A percentile compares a stretch with the other conserved stretches of the same genome.
These are phyloP conservation scores for Melanostoma scalare DNA, from an alignment of 2,888 invertebrate species.

Conservation along the genomic window DNA sequence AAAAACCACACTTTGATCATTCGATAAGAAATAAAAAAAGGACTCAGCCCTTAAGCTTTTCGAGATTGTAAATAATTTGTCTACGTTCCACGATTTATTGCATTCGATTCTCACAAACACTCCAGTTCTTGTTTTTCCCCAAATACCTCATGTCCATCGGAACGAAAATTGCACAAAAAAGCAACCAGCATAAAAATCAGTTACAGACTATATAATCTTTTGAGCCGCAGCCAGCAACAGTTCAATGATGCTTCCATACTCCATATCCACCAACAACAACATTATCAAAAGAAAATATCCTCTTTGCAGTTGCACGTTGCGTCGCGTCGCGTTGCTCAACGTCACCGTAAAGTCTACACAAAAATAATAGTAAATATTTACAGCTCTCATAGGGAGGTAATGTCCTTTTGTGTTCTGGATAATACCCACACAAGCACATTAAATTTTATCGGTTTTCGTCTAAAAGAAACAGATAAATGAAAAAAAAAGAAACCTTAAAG, in stretches of 20 bases:
- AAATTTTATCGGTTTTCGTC: conserved; percentile 29
- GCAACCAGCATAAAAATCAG: conserved; percentile 7
- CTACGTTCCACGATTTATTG: conserved; percentile 13
- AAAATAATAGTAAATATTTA: conserved; percentile 47
- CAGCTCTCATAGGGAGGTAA: conserved; percentile 8
- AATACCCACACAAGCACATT: conserved; percentile 13
- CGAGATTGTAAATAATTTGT: conserved; percentile 25
- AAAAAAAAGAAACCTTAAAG: conserved; percentile 1
- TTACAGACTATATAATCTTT: conserved; percentile 56
- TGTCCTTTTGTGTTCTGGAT: conserved; percentile 50
- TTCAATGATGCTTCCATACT: conserved; percentile 16
- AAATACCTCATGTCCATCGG: not conserved
- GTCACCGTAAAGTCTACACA: conserved; percentile 47
- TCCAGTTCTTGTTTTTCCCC: conserved; percentile 16
- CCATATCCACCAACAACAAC: conserved; percentile 5
- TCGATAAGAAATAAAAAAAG: conserved; percentile 6
- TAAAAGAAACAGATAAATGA: not conserved
- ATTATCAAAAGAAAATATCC: conserved; percentile 36
- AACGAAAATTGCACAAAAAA: not conserved
- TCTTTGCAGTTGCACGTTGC: not conserved
- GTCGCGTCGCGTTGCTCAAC: not conserved
- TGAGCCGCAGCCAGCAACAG: conserved; percentile 56
- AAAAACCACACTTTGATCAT: not conserved
- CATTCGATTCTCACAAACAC: not conserved
- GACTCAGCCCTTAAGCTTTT: not conserved